Evolutionary conservation across 2,797 vertebrate genomes (phyloP).

Genomic region (Cossypha dichroa): DNA sequence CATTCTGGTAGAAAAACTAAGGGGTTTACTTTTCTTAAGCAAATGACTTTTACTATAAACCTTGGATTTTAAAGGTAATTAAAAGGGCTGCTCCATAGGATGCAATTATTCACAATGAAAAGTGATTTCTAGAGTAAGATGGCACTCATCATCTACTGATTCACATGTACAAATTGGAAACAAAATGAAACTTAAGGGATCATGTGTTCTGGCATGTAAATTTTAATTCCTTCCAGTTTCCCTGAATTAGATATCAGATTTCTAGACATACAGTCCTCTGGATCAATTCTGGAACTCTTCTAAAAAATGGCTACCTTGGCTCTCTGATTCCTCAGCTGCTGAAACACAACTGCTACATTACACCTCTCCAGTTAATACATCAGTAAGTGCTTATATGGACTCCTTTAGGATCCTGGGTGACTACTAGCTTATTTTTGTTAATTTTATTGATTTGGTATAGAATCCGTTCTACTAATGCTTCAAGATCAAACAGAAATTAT

Average conservation of each 20-base stretch:
- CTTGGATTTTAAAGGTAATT: neutral
- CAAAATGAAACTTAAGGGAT: neutral
- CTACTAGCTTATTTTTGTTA: neutral
- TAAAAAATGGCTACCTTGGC: neutral
- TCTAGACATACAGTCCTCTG: neutral
- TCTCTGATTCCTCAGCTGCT: neutral
- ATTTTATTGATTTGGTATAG: neutral
- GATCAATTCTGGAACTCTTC: neutral
- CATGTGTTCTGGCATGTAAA: rapidly evolving
- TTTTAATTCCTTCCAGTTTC: neutral
- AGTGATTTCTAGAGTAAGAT: neutral
- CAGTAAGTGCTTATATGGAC: neutral
- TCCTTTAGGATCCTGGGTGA: neutral
- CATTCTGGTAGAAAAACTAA: neutral
- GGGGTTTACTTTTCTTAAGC: neutral
- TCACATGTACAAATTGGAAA: neutral
- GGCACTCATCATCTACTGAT: neutral
- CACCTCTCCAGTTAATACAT: neutral
- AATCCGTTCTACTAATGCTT: neutral
- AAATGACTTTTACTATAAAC: neutral
- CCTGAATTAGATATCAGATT: neutral
- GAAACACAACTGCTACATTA: neutral
- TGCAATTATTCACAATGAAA: neutral
- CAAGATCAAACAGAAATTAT: neutral
- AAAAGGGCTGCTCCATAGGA: neutral